Evolutionary conservation across 2,113 vertebrate genomes (phyloP).

Genomic region (Ahaetulla prasina): DNA sequence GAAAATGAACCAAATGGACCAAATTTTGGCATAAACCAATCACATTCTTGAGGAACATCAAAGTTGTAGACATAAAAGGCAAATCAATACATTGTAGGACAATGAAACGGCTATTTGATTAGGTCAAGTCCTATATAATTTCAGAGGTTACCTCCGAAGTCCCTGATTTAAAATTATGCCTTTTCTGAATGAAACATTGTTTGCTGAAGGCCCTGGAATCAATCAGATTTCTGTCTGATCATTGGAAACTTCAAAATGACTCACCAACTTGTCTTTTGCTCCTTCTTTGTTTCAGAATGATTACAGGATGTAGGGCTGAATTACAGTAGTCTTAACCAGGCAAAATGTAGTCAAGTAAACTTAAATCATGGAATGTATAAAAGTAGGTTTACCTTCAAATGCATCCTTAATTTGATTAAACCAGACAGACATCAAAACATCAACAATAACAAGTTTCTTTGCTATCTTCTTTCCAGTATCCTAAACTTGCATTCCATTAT

Average conservation of each 20-base stretch:
- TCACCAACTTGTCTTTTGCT: conserved; percentile 45
- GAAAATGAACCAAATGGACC: conserved; percentile 65
- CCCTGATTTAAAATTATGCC: conserved; percentile 71
- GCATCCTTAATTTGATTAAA: neutral
- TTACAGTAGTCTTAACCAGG: neutral
- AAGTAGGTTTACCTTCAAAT: neutral
- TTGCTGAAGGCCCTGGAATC: conserved; percentile 51
- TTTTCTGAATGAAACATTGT: conserved; percentile 60
- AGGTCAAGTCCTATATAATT: conserved; percentile 79
- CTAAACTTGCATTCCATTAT: neutral
- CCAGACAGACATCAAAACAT: neutral
- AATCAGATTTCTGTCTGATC: conserved; percentile 35
- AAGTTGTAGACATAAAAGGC: conserved; percentile 70
- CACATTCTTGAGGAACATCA: conserved; percentile 61
- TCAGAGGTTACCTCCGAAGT: conserved; percentile 63
- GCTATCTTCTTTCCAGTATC: neutral
- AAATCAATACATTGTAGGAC: conserved; percentile 73
- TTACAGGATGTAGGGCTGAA: neutral
- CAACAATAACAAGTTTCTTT: neutral
- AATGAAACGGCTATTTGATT: conserved; percentile 79
- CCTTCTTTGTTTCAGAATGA: conserved; percentile 41
- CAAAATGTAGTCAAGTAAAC: neutral
- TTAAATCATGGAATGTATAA: neutral
- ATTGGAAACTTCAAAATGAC: conserved; percentile 51
- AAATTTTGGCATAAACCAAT: conserved; percentile 71